These are phyloP conservation scores for Akabosia matsudoensis DNA, from an alignment of 1,140 invertebrate species.

Conservation along the genomic window DNA sequence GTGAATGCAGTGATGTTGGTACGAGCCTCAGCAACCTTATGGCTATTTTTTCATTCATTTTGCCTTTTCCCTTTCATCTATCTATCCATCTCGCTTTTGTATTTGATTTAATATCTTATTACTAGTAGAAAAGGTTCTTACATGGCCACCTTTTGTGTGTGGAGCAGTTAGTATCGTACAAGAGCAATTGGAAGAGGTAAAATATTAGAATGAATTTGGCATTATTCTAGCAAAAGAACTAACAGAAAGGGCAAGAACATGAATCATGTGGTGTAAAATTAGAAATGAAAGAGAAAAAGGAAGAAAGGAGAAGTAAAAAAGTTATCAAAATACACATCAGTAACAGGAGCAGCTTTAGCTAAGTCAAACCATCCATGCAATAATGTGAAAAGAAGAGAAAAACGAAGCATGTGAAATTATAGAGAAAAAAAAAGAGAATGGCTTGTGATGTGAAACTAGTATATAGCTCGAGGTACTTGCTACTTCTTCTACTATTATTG, in stretches of 20 bases:
- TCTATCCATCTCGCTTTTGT: background rate
- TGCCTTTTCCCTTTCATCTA: background rate
- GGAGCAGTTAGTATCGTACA: background rate
- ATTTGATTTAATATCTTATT: conserved; percentile 15
- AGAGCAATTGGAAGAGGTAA: background rate
- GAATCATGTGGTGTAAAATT: conserved; percentile 13
- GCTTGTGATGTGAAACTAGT: background rate
- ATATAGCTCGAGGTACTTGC: background rate
- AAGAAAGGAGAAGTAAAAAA: background rate
- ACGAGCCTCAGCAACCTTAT: background rate
- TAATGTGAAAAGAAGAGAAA: background rate
- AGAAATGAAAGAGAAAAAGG: background rate
- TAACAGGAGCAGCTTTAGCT: background rate
- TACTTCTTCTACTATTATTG: no score
- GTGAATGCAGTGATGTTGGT: no score
- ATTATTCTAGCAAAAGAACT: no score
- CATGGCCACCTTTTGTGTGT: background rate
- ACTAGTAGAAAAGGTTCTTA: background rate
- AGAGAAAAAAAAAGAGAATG: no score
- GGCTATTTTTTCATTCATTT: conserved; percentile 2
- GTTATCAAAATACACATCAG: background rate
- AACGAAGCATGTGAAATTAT: background rate
- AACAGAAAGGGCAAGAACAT: background rate
- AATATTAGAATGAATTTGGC: no score
- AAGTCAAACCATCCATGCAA: background rate